Base-by-base conservation (phyloP, 2,113 vertebrate genomes). In the Sarotherodon lohbergeri region DNA sequence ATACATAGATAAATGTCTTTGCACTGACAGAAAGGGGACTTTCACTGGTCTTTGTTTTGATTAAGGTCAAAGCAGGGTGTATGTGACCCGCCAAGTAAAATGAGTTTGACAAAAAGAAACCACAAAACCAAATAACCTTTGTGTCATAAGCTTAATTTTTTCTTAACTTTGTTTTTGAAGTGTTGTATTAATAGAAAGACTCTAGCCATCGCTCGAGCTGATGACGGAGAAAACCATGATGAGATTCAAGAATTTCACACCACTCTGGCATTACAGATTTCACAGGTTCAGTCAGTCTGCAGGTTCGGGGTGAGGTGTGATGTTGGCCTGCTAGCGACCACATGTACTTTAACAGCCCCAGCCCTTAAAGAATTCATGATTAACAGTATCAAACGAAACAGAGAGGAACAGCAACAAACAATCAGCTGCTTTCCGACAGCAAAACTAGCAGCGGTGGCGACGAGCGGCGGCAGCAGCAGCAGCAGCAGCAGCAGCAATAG, bases 271-370 rank as follows among this genome's bases (percentile, higher is more conserved):
- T 88, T 80, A 46, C 34, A 85, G 79, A 81, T 88, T 89, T 92
- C 81, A 89, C 89, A 90, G 93, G 81, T 90, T 90, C 80, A 82
- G 86, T 85, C 88, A 85, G 79, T 90, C 73, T 86, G 81, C 19
- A 78, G 59, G 56, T 89, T 90, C 32, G 82, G 80, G 55, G 12
- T 84, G 68, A 88, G 59, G 78, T 89, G 82, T 66, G 82, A 82
- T 82, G 14, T 78, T 76, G 63, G 71, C 83, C 78, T 88, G 79
- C n/a, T 4, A 27, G 78, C 12, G 24, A 55, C 73, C 17, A 27
- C 81, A 43, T 80, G 43, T 43, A 56, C 12, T 39, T 86, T 76
- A 83, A 81, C 43, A 85, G 52, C 52, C 4, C 27, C 8, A 29
- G 50, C 32, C 73, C 22, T 66, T 41, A 29, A 84, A 46, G 22